Conservation (phyloP, 2,888 invertebrate species). For the Ischnura elegans region DNA sequence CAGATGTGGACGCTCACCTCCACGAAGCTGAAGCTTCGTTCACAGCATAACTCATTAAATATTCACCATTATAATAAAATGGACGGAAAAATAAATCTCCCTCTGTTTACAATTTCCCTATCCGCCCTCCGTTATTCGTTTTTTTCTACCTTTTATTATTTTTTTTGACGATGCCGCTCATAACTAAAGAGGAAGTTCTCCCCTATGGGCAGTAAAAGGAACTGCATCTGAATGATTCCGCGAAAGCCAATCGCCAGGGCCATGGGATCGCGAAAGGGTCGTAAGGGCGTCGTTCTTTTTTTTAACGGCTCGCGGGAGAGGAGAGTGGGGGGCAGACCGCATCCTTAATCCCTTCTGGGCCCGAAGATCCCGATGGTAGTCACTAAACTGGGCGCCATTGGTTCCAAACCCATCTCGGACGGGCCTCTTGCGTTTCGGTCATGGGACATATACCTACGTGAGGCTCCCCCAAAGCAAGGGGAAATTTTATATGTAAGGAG, state of each 20-base stretch:
- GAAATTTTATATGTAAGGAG: not conserved
- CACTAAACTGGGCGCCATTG: not conserved
- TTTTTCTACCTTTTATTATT: not conserved
- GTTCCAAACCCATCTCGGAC: not conserved
- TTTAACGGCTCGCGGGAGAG: constrained; percentile 54
- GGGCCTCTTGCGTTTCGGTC: not conserved
- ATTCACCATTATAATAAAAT: constrained; percentile 21
- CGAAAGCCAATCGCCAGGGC: constrained; percentile 45
- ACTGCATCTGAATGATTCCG: constrained; percentile 40
- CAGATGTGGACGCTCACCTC: not conserved
- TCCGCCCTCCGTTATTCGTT: constrained; percentile 16
- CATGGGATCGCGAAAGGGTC: not conserved
- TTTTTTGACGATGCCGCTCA: constrained; percentile 19
- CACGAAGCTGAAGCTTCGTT: not conserved
- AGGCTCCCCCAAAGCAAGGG: not conserved
- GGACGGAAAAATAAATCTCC: constrained; percentile 41
- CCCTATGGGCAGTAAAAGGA: not conserved
- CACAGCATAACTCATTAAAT: constrained; percentile 34
- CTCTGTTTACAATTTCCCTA: constrained; percentile 40
- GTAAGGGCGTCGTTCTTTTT: constrained; percentile 1
- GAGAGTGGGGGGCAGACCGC: not conserved
- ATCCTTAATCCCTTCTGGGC: constrained; percentile 45
- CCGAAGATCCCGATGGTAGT: not conserved
- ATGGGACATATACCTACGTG: not conserved
- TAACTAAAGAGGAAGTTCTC: not conserved